Conservation (phyloP, 2,888 invertebrate species). For the Keiferia lycopersicella region DNA sequence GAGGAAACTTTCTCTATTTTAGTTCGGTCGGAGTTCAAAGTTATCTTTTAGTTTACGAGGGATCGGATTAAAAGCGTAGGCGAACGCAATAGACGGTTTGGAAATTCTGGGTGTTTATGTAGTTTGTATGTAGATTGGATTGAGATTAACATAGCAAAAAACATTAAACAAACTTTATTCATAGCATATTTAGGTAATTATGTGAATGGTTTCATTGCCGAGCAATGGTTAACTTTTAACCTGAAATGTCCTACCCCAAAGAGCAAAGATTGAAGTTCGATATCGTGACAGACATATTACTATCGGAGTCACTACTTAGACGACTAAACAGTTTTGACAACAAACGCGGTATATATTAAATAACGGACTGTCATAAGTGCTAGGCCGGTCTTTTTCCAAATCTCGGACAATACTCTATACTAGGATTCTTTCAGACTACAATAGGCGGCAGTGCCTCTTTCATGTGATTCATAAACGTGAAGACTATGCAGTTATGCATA, state of each 20-base stretch:
- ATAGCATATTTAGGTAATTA: no score
- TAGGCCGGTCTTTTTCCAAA: no score
- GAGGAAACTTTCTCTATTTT: slow-evolving; percentile 4
- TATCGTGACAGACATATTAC: neutral
- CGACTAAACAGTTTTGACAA: neutral
- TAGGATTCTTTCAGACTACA: no score
- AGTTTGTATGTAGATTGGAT: slow-evolving; percentile 4
- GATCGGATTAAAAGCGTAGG: slow-evolving; percentile 12
- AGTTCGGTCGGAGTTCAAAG: slow-evolving; percentile 2
- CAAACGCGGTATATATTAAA: neutral
- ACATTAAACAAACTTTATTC: no score
- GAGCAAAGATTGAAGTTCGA: neutral
- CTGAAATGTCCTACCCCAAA: neutral
- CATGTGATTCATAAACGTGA: no score
- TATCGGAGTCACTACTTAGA: neutral
- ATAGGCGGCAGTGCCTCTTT: no score
- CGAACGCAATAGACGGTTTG: neutral
- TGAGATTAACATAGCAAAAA: no score
- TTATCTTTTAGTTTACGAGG: slow-evolving; percentile 5
- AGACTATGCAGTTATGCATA: neutral
- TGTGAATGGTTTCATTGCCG: neutral
- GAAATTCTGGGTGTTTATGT: slow-evolving; percentile 6
- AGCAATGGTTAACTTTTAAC: no score
- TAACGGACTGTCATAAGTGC: no score
- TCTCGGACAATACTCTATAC: no score